Base-by-base conservation (phyloP, 2,888 invertebrate genomes). In the Eupsilia transversa region DNA sequence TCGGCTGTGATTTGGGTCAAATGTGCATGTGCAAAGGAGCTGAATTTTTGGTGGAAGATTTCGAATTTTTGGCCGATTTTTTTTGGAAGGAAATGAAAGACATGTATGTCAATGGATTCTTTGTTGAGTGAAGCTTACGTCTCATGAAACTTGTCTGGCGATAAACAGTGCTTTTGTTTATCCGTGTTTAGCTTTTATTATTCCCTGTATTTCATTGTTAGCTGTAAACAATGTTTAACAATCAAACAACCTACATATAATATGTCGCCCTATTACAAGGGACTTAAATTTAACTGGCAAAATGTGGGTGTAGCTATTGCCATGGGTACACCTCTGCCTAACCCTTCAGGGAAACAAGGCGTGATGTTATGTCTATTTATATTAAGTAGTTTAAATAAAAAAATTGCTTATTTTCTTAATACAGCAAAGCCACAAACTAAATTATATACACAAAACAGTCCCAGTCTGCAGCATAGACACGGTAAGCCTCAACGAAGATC, bases 1-100 rank as follows among this genome's bases (percentile, higher is more conserved):
- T 81, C 73, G 74, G 30, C 65, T 78, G 73, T 57, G 67, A 84
- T 85, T 81, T 87, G 78, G 85, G 87, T 89, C 86, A 85, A 79
- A 66, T 84, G 60, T 57, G 60, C 43, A 74, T 56, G 38, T 30
- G 14, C 35, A 9, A 5, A 30, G 56, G 23, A 27, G 43, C 43
- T 35, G 35, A 43, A 59, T 35, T 73, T 69, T 30, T 30, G 30
- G 33, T 12, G 33, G 2, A 30, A 0, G n/a, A 33, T 10, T 60
- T 35, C 17, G 14, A 7, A 2, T 12, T 33, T 46, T 38, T 30
- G 9, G 14, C 0, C 2, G 3, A 35, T 1, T 0, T 12, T 23
- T 46, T 38, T 46, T 17, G 5, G 20, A n/a, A 6, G 6, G 10
- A 14, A n/a, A 12, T 41, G 0, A 41, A 20, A 9, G 41, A 20